A percentile compares a stretch with the other conserved stretches of the same genome.
These are phyloP conservation scores for Eublepharis macularius DNA, from an alignment of 2,113 vertebrate genomes.

Conservation along the genomic window DNA sequence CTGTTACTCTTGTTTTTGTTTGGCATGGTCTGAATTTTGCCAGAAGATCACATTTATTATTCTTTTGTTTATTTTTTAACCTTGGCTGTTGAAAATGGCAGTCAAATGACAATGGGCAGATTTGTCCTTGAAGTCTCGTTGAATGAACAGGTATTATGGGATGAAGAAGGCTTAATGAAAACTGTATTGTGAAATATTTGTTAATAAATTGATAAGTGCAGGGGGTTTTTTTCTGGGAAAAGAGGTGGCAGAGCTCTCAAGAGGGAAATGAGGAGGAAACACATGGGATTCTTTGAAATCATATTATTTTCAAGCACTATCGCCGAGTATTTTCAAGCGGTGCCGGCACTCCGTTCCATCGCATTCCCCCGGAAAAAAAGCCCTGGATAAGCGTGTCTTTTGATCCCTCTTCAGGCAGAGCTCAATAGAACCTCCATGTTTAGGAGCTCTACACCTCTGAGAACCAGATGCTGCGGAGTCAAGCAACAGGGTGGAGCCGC, in stretches of 20 bases:
- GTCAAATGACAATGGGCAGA: not conserved
- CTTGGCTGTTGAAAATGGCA: not conserved
- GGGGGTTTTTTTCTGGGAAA: too few species aligned
- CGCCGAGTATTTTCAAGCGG: too few species aligned
- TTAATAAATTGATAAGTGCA: not conserved
- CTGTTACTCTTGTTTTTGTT: not conserved
- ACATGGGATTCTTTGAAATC: too few species aligned
- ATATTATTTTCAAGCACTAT: too few species aligned
- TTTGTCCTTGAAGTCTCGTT: not conserved
- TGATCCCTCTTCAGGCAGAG: not conserved
- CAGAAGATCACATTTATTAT: not conserved
- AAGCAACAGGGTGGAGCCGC: not conserved
- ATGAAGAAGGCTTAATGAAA: not conserved
- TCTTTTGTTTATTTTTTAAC: not conserved
- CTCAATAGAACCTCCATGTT: not conserved
- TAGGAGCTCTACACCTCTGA: not conserved
- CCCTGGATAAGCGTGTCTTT: not conserved
- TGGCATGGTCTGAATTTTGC: not conserved
- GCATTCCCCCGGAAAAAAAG: too few species aligned
- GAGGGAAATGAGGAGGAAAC: too few species aligned
- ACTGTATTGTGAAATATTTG: not conserved
- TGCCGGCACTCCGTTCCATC: too few species aligned
- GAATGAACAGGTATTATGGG: not conserved
- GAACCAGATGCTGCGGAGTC: not conserved
- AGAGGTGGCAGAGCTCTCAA: too few species aligned